These are phyloP conservation scores for Neofelis nebulosa DNA, from an alignment of 2,113 vertebrate genomes.

Conservation along the genomic window DNA sequence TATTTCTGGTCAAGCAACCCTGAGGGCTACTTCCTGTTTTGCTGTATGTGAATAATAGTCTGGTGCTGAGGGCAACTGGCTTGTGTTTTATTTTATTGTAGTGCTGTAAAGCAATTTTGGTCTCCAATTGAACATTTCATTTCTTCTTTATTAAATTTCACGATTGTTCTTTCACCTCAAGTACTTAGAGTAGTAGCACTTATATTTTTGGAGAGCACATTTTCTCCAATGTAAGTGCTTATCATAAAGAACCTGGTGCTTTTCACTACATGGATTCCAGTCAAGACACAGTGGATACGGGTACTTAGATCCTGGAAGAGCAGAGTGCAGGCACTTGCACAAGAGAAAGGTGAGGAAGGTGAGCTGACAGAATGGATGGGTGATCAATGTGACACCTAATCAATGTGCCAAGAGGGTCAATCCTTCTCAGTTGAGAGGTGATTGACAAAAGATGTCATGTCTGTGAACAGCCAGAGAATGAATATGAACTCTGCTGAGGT, in stretches of 20 bases:
- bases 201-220: conserved; percentile 46
- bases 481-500: neutral
- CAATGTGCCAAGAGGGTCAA: conserved; percentile 2
- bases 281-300: neutral
- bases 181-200: conserved; percentile 52
- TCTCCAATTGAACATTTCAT: conserved; percentile 75
- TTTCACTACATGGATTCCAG: neutral
- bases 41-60: conserved; percentile 58
- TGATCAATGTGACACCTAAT: neutral
- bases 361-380: neutral
- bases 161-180: conserved; percentile 57
- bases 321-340: neutral
- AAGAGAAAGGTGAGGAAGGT: neutral
- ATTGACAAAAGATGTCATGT: neutral
- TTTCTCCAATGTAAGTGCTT: conserved; percentile 25
- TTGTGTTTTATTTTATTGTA: conserved; percentile 77
- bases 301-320: neutral
- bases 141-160: conserved; percentile 79
- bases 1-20: conserved; percentile 58
- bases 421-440: neutral
- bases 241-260: conserved; percentile 24
- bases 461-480: neutral
- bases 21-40: conserved; percentile 67
- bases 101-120: conserved; percentile 71
- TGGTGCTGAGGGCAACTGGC: conserved; percentile 46